Percentiles rank a stretch among this genome's conserved stretches.
phyloP scores from a whole-genome alignment of 2,888 invertebrate species.

The Gastracanthus pulcherrimus region DNA sequence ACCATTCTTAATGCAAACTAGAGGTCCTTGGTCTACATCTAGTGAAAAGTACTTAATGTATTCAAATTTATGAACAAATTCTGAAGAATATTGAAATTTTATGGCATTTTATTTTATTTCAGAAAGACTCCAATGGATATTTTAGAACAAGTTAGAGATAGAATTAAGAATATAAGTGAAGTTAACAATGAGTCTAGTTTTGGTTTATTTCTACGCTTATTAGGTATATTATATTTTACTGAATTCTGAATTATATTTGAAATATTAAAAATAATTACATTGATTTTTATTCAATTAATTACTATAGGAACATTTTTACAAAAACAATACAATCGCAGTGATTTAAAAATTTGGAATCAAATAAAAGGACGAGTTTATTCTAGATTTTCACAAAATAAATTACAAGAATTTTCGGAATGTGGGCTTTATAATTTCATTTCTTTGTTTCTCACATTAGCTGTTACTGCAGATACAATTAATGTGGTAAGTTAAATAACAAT shows the following conservation, averaged over 20 bases:
- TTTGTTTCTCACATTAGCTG: conserved; percentile 77
- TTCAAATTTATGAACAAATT: background rate
- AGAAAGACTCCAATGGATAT: conserved; percentile 70
- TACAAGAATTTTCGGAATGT: conserved; percentile 79
- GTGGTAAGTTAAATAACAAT: conserved; percentile 71
- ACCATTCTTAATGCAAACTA: conserved; percentile 78
- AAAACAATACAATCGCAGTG: conserved; percentile 67
- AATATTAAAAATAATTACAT: background rate
- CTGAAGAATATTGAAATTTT: conserved; percentile 14
- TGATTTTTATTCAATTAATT: background rate
- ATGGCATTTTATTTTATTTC: conserved; percentile 7
- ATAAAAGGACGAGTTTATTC: conserved; percentile 81
- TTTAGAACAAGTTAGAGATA: conserved; percentile 73
- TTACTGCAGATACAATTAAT: conserved; percentile 75
- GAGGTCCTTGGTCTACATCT: conserved; percentile 75
- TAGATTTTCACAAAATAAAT: conserved; percentile 80
- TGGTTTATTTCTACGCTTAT: conserved; percentile 77
- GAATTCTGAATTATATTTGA: background rate
- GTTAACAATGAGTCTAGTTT: conserved; percentile 77
- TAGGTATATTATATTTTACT: conserved; percentile 72
- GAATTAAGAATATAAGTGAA: conserved; percentile 70
- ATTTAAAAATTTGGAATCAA: conserved; percentile 77
- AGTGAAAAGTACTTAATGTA: conserved; percentile 76
- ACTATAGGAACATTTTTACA: conserved; percentile 71
- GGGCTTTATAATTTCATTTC: conserved; percentile 80